Evolutionary conservation across 2,113 vertebrate species (phyloP).

Genomic region (Mus musculus): GRCm39 chr3:24499501-24500000

Average conservation of each 20-base stretch:
- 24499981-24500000: neutral
- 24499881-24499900: neutral
- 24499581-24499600: neutral
- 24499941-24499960: neutral
- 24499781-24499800: neutral
- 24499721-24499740: neutral
- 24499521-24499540: neutral
- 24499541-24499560: neutral
- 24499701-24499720: rapidly evolving
- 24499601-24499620: neutral
- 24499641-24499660: neutral
- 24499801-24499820: neutral
- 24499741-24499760: neutral
- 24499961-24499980: neutral
- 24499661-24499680: neutral
- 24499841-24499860: neutral
- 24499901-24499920: neutral
- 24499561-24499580: neutral
- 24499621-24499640: neutral
- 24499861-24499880: neutral
- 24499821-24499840: neutral
- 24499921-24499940: neutral
- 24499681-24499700: neutral
- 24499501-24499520: neutral
- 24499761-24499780: neutral